Base-by-base conservation (phyloP, 2,888 invertebrate species). In the Chrysolina oricalcia region DNA sequence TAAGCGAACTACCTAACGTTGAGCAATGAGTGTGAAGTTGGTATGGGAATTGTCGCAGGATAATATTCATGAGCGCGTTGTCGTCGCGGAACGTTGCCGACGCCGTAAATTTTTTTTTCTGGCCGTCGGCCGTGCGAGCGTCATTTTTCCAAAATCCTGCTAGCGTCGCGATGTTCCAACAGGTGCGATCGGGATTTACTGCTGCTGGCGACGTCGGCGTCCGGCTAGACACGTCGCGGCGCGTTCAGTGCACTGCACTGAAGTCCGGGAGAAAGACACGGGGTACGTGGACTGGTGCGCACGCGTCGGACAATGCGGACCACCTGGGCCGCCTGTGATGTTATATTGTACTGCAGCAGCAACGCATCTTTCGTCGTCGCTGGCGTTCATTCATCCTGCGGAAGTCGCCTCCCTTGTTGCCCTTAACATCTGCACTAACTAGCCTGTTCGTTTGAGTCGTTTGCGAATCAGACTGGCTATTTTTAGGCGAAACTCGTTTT, bases 291-390 rank as follows among this genome's bases (percentile, higher is more conserved):
- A 63, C 78, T 62, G 77, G 80, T 81, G 86, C 87, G 87, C 86
- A 84, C 82, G 85, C 86, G 84, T 83, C 85, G 82, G 81, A 82
- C 87, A 87, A 84, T 87, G 87, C 87, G 87, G 87, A 87, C 85
- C 86, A 85, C 86, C 86, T 85, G 86, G 83, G 83, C 85, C 48
- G 66, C 27, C 81, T 81, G 76, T 80, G 81, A 82, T 81, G 81
- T 80, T 79, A 81, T 82, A 81, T 82, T 82, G 83, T 84, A 85
- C 85, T 84, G 85, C 83, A 85, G 85, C 83, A 83, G 83, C 82
- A 85, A 85, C 84, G 84, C 84, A 83, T 85, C 85, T 80, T 71
- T 75, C 56, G 50, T 23, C 74, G 17, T 15, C 79, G 53, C 15
- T 68, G 74, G 66, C 80, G 79, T 81, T 81, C 81, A 81, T 82